Conservation (phyloP, 2,797 vertebrate species). For the Brachymystax lenok region DNA sequence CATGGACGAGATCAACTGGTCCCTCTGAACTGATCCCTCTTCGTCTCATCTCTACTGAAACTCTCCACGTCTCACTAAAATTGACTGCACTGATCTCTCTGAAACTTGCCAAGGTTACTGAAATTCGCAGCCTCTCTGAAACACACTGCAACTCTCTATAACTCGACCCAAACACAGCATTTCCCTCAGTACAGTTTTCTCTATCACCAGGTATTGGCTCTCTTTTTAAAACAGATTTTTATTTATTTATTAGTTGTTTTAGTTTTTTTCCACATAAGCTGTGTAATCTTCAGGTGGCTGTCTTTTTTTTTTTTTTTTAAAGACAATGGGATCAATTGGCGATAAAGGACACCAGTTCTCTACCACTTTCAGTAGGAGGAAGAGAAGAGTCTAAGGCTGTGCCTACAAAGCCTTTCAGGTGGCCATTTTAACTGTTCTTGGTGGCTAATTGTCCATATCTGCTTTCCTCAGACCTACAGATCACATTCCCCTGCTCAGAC, state of each 20-base stretch:
- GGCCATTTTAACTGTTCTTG: slow-evolving; percentile 42
- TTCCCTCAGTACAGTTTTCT: slow-evolving; percentile 20
- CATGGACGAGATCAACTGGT: slow-evolving; percentile 89
- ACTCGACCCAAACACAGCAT: neutral
- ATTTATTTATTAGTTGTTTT: slow-evolving; percentile 55
- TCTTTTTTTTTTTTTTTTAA: neutral
- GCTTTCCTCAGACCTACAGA: slow-evolving; percentile 25
- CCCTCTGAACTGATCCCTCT: slow-evolving; percentile 24
- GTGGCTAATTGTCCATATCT: slow-evolving; percentile 20
- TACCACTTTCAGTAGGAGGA: slow-evolving; percentile 37
- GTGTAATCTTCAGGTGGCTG: slow-evolving; percentile 47
- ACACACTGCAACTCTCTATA: neutral
- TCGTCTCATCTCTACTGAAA: neutral
- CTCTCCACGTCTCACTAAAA: neutral
- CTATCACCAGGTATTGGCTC: slow-evolving; percentile 22
- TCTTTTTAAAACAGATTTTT: slow-evolving; percentile 23
- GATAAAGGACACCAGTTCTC: slow-evolving; percentile 39
- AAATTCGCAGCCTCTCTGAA: neutral
- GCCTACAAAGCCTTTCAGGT: slow-evolving; percentile 58
- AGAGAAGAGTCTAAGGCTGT: slow-evolving; percentile 25
- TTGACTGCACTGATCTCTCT: slow-evolving; percentile 72
- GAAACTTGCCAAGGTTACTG: neutral
- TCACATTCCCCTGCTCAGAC: no score
- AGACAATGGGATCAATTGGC: slow-evolving; percentile 21
- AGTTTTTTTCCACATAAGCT: slow-evolving; percentile 47